phyloP scores from a whole-genome alignment of 2,888 invertebrate species.

The Heliothis peltigera region DNA sequence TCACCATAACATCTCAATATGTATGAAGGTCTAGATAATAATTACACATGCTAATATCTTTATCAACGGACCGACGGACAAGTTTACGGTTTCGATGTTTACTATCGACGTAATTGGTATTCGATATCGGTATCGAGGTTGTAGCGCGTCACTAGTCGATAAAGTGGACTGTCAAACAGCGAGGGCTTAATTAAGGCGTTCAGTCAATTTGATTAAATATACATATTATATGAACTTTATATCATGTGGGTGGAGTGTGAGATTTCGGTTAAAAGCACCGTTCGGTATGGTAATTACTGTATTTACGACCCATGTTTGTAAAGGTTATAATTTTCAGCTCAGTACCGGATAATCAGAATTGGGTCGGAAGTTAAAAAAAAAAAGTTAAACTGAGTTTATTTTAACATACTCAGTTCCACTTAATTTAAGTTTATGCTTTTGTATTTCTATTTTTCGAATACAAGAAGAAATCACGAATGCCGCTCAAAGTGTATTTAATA shows the following conservation, averaged over 20 bases:
- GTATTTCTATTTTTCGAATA: too few relatives aligned
- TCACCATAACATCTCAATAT: slow-evolving; percentile 48
- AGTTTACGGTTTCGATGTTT: slow-evolving; percentile 53
- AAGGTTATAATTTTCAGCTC: slow-evolving; percentile 19
- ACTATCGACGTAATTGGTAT: slow-evolving; percentile 51
- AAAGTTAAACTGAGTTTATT: not conserved
- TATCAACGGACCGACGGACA: slow-evolving; percentile 47
- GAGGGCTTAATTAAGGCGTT: slow-evolving; percentile 58
- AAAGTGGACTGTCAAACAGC: slow-evolving; percentile 58
- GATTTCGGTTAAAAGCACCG: slow-evolving; percentile 37
- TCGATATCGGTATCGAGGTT: slow-evolving; percentile 48
- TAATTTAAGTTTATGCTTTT: too few relatives aligned
- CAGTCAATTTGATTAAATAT: slow-evolving; percentile 50
- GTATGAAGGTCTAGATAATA: slow-evolving; percentile 47
- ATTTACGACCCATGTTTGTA: slow-evolving; percentile 15
- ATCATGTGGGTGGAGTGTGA: slow-evolving; percentile 42
- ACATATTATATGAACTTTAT: slow-evolving; percentile 35
- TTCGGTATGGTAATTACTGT: slow-evolving; percentile 41
- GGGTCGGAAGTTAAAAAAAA: not conserved
- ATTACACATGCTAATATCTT: slow-evolving; percentile 62
- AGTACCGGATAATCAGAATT: not conserved
- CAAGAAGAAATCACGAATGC: too few relatives aligned
- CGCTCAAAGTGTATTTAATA: too few relatives aligned
- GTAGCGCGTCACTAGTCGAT: slow-evolving; percentile 55
- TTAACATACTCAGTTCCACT: not conserved